Percentiles rank a stretch among this genome's conserved stretches.
Conservation (phyloP, 2,888 invertebrate species). For the Creontiades dilutus region DNA sequence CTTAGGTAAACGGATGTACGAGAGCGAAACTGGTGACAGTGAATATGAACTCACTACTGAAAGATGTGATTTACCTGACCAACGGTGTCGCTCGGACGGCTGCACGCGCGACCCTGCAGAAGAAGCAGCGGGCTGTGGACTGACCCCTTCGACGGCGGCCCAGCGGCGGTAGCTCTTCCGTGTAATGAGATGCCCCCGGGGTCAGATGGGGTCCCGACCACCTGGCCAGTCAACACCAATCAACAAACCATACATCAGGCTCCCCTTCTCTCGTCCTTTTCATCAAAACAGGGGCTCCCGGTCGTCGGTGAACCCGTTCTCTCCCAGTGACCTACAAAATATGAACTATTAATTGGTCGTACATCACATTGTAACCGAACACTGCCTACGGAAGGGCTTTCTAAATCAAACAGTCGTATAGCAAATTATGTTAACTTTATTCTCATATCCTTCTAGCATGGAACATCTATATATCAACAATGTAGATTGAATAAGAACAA, state of each 20-base stretch:
- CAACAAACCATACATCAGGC: conserved; percentile 73
- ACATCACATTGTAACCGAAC: neutral
- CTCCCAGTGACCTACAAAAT: conserved; percentile 17
- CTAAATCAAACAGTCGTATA: too few relatives aligned
- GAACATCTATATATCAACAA: too few relatives aligned
- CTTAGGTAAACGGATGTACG: too few relatives aligned
- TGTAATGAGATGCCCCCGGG: conserved; percentile 68
- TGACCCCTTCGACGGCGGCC: conserved; percentile 34
- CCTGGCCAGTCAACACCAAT: conserved; percentile 73
- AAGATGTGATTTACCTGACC: too few relatives aligned
- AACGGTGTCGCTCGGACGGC: conserved; percentile 31
- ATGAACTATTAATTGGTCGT: conserved; percentile 7
- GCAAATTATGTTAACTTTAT: too few relatives aligned
- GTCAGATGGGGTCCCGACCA: conserved; percentile 52
- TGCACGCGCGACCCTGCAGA: neutral
- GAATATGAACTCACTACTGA: too few relatives aligned
- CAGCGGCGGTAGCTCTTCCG: conserved; percentile 59
- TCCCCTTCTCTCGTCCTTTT: conserved; percentile 6
- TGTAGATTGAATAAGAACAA: too few relatives aligned
- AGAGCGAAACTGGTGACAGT: too few relatives aligned
- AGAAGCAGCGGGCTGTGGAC: conserved; percentile 25
- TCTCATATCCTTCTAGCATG: too few relatives aligned
- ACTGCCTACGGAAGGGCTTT: too few relatives aligned
- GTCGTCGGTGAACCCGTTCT: conserved; percentile 6
- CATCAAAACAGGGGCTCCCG: conserved; percentile 41